phyloP scores from a whole-genome alignment of 2,888 invertebrate species.

The Latrodectus hesperus region DNA sequence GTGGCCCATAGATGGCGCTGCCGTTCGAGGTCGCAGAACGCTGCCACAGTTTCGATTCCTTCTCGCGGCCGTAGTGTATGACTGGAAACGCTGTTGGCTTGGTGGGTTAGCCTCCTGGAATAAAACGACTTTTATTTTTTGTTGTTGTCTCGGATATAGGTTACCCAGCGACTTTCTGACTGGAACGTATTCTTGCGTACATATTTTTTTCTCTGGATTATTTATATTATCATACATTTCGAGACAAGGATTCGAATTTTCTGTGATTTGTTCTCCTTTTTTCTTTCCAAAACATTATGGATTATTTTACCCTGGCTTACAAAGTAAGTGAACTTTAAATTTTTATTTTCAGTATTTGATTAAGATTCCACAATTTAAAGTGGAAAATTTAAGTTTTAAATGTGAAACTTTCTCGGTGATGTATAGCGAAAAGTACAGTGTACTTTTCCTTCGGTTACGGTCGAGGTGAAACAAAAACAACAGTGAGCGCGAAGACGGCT shows the following conservation, averaged over 20 bases:
- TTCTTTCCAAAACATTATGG: too few species aligned
- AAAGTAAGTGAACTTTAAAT: too few species aligned
- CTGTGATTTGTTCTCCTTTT: too few species aligned
- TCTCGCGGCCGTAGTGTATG: constrained; percentile 9
- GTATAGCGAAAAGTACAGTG: neutral
- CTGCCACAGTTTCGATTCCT: constrained; percentile 14
- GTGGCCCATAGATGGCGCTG: constrained; percentile 39
- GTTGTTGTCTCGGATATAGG: neutral
- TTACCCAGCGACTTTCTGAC: neutral
- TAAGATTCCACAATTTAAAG: too few species aligned
- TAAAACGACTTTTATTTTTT: neutral
- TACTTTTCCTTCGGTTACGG: neutral
- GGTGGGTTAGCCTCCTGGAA: neutral
- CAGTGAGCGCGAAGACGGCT: constrained; percentile 9
- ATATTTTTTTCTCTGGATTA: too few species aligned
- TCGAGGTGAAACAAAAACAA: constrained; percentile 2
- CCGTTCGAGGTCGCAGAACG: constrained; percentile 26
- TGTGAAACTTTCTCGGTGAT: too few species aligned
- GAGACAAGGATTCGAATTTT: too few species aligned
- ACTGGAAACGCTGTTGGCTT: neutral
- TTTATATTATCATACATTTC: too few species aligned
- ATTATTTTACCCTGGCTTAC: too few species aligned
- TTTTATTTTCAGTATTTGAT: too few species aligned
- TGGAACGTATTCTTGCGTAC: neutral
- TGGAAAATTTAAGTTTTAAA: too few species aligned